phyloP scores from a whole-genome alignment of 2,113 vertebrate species.

The Forbesichthys papilliferus region DNA sequence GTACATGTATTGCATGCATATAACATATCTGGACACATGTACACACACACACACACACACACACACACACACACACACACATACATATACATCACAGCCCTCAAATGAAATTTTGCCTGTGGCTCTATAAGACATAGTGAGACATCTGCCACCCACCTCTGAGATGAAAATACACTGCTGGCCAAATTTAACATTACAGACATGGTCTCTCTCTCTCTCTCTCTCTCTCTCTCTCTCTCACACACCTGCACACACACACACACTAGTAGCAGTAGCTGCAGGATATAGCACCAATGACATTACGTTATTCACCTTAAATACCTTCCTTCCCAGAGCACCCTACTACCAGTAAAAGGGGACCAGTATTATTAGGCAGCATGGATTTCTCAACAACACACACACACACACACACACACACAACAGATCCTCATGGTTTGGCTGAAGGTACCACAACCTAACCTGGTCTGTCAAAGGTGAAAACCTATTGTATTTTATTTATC shows the following conservation, averaged over 20 bases:
- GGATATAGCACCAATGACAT: not conserved
- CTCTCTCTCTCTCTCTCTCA: not conserved
- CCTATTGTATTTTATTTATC: too few species aligned
- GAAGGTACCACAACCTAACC: too few species aligned
- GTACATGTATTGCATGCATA: not conserved
- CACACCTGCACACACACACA: constrained; percentile 4
- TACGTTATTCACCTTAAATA: not conserved
- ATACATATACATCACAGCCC: not conserved
- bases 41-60: constrained; percentile 7
- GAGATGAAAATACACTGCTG: constrained; percentile 41
- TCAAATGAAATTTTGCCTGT: constrained; percentile 28
- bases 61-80: not conserved
- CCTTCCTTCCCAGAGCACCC: not conserved
- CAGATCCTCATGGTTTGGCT: too few species aligned
- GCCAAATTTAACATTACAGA: constrained; percentile 14
- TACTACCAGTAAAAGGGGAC: not conserved
- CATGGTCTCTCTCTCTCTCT: not conserved
- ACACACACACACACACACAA: not conserved
- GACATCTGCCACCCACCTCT: constrained; percentile 42
- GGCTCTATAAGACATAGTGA: constrained; percentile 30
- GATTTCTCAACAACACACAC: not conserved
- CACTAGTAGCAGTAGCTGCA: not conserved
- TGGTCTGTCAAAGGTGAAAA: too few species aligned
- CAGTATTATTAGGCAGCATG: too few species aligned
- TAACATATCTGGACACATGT: not conserved